phyloP scores from a whole-genome alignment of 2,888 invertebrate species.

The Hydraecia micacea region DNA sequence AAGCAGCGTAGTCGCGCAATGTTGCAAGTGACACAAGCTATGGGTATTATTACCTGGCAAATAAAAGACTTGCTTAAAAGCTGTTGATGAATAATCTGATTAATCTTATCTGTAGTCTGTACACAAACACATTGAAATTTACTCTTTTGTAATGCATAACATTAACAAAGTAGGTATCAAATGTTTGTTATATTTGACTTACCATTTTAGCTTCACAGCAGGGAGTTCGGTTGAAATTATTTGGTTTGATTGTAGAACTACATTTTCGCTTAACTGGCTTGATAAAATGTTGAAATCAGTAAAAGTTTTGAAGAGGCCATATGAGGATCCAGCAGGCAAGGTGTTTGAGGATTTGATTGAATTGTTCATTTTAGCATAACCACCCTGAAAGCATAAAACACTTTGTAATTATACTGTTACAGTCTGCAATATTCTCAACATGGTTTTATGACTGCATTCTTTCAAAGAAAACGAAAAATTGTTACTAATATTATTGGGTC shows the following conservation, averaged over 20 bases:
- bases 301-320: conserved; percentile 94
- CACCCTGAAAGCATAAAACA: conserved; percentile 88
- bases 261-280: conserved; percentile 91
- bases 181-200: conserved; percentile 55
- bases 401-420: conserved; percentile 6
- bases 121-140: conserved; percentile 28
- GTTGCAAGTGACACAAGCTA: not conserved
- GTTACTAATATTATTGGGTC: not conserved
- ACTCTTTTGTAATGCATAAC: conserved; percentile 10
- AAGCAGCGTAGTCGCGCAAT: not conserved
- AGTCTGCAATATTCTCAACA: conserved; percentile 4
- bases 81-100: conserved; percentile 7
- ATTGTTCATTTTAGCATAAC: conserved; percentile 91
- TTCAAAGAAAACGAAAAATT: conserved; percentile 16
- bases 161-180: conserved; percentile 18
- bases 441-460: conserved; percentile 42
- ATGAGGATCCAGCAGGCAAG: conserved; percentile 93
- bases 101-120: conserved; percentile 18
- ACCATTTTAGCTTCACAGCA: conserved; percentile 82
- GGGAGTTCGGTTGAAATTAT: conserved; percentile 90
- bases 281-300: conserved; percentile 93
- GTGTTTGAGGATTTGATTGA: conserved; percentile 93
- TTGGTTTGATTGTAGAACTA: conserved; percentile 88
- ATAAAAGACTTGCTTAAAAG: not conserved
- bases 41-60: conserved; percentile 8